Base-by-base conservation (phyloP, 2,888 invertebrate genomes). In the Liodrosophila aerea region DNA sequence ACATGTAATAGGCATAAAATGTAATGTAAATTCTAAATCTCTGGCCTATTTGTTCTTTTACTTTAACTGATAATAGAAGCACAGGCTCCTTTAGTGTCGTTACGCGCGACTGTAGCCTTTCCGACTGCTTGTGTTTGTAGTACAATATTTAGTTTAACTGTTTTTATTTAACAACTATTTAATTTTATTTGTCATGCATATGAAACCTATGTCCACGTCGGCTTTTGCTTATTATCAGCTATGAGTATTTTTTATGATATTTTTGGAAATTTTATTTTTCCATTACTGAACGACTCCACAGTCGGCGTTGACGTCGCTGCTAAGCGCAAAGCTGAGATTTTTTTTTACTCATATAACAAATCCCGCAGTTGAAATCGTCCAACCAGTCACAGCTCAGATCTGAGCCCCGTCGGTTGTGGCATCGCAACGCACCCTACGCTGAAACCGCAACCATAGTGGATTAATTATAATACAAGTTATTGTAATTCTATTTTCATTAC, bases 311-410 rank as follows among this genome's bases (percentile, higher is more conserved):
- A 31, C 44, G 49, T 43, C 59, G 56, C 66, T 30, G 67, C 33
- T 53, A 29, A 40, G 22, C 22, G 22, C 22, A 4, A 22, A 22
- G 22, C 22, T 22, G 22, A 22, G 22, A 22, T 22, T 22, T 22
- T 5, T 2, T 5, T 22, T 18, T 16, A 7, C 12, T 13, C 37
- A 65, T 69, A 73, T 81, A 82, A 73, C 65, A 60, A 71, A 83
- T 76, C 80, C 76, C 58, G 64, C 59, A 46, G 60, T 44, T 46
- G 66, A 44, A 33, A 67, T n/a, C 45, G 41, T 50, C 33, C 46
- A 80, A 76, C 74, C 80, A 80, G 86, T 81, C 73, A 68, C 65
- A 56, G 84, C 84, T 76, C 63, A 73, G 61, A 73, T 62, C 64
- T 73, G 81, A 76, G 71, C 65, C 61, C 40, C 56, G 46, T 63